Evolutionary conservation across 2,888 invertebrate species (phyloP), one percentile per base, ranked within the genome.

Genomic region (Galerucella pusilla): DNA sequence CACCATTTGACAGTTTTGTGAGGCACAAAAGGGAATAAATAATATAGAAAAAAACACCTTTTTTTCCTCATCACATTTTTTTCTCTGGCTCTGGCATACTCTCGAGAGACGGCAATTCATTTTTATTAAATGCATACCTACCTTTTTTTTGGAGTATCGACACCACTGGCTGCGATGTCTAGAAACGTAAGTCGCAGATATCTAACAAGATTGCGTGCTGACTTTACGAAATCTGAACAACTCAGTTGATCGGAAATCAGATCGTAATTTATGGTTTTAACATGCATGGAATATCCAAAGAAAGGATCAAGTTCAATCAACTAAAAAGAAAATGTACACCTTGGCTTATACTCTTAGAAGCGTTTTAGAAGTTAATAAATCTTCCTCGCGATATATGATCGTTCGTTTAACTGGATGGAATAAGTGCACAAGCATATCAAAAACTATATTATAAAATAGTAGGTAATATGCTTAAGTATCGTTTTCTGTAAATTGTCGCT

Each of bases 201-300:
- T 52, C n/a, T n/a, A 52, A 52, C 52, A 52, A 52, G 52, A 52
- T 52, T 52, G 52, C 52, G 52, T 52, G 52, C 5, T 52, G 52
- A 52, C n/a, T 52, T 52, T n/a, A 52, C n/a, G 52, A 7, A 52
- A 52, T 52, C 52, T 12, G 52, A 52, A 52, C n/a, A n/a, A 52
- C 52, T 52, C 52, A 14, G 52, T 52, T 52, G 52, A n/a, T n/a
- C n/a, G n/a, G 52, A 52, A n/a, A 52, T n/a, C 52, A 52, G n/a
- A 52, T 52, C 52, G 14, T 14, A 52, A 52, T 52, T 52, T 52
- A 52, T 52, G 52, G n/a, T 52, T 52, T 52, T n/a, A 52, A 52
- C 52, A 52, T 52, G 52, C n/a, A 52, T 52, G 6, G 14, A n/a
- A 52, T 52, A 52, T 52, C n/a, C 14, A 52, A n/a, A n/a, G n/a